Base-by-base conservation (phyloP, 2,113 vertebrate species). In the Procapra przewalskii region DNA sequence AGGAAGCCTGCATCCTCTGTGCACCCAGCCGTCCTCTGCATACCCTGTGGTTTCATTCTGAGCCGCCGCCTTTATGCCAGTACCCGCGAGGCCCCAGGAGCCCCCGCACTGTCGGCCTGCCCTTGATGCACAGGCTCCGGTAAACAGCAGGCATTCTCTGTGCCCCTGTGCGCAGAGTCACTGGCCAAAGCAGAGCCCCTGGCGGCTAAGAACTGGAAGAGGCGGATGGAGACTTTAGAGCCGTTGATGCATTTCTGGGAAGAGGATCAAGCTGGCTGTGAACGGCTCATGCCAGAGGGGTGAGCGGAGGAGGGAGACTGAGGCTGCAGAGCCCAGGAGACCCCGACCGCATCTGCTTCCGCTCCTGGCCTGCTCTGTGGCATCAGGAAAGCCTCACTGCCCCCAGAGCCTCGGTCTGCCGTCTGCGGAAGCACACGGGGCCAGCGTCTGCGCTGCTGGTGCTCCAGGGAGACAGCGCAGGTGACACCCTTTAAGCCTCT, bases 361-460 rank as follows among this genome's bases (percentile, higher is more conserved):
- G 8, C 54, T 59, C 54, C 88, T 45, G 71, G 88, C 40, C 19
- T 31, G 67, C 40, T 7, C 8, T 4, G 6, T 2, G 71, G 13
- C 50, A 3, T 11, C 1, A 6, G 25, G 87, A 33, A 29, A 40
- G 27, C n/a, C n/a, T 50, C n/a, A 3, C 6, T 12, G n/a, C 8
- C 7, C n/a, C 48, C 14, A 59, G 33, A 54, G n/a, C 33, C 40
- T 36, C 2, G 0, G 45, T 16, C 36, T 50, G 4, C 21, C 1
- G 0, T 16, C 85, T 50, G 59, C 0, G 0, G 15, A n/a, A 50
- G 52, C 17, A 3, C 12, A 3, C 0, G 7, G 50, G 12, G 5
- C 14, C 3, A 17, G 31, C 0, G 1, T 19, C 88, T 45, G 54
- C 0, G 0, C 6, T 12, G 3, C 4, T 1, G 14, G 14, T 1